A percentile compares a stretch with the other conserved stretches of the same genome.
Evolutionary conservation across 2,888 invertebrate species (phyloP).

Genomic region (Gortyna flavago): DNA sequence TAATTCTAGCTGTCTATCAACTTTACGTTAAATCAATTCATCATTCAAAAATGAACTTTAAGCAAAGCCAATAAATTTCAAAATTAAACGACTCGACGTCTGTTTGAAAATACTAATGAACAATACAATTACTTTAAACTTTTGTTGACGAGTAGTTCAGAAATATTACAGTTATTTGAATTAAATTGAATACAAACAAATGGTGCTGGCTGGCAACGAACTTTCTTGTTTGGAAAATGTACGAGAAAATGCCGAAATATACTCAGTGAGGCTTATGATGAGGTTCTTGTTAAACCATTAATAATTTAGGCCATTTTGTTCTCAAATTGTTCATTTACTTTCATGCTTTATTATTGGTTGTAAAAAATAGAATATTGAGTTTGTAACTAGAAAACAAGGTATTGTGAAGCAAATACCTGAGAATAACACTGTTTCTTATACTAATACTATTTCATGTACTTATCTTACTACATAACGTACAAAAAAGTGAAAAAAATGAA

Average conservation of each 20-base stretch:
- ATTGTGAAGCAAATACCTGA: neutral
- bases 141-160: slow-evolving; percentile 45
- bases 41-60: slow-evolving; percentile 27
- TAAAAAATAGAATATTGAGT: neutral
- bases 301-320: slow-evolving; percentile 30
- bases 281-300: slow-evolving; percentile 22
- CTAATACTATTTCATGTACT: neutral
- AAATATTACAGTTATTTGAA: slow-evolving; percentile 50
- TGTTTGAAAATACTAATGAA: slow-evolving; percentile 44
- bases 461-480: neutral
- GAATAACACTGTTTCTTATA: neutral
- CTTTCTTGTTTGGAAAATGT: slow-evolving; percentile 45
- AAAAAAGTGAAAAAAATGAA: too few species aligned
- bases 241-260: slow-evolving; percentile 25
- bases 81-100: slow-evolving; percentile 31
- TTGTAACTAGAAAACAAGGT: neutral
- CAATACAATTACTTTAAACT: slow-evolving; percentile 45
- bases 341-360: neutral
- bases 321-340: slow-evolving; percentile 5
- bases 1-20: slow-evolving; percentile 21
- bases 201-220: slow-evolving; percentile 39
- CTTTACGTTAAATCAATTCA: slow-evolving; percentile 30
- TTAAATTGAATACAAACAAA: slow-evolving; percentile 51
- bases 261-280: slow-evolving; percentile 31
- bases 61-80: slow-evolving; percentile 24